Evolutionary conservation across 2,113 vertebrate genomes (phyloP), one percentile per base, ranked within the genome.

Genomic region (Patagioenas fasciata): DNA sequence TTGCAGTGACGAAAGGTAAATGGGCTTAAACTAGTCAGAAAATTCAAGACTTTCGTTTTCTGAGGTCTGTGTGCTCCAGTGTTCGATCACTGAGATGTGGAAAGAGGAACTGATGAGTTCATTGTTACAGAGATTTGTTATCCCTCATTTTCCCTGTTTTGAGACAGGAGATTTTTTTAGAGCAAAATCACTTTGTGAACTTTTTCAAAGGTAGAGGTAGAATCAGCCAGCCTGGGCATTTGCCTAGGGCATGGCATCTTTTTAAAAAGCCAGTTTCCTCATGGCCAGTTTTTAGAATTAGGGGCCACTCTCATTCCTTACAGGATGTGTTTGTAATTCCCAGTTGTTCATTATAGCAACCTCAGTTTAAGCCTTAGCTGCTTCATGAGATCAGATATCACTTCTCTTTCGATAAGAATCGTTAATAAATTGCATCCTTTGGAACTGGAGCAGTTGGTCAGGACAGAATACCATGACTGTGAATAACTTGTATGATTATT

Each of bases 401-500:
- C 71, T 25, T 79, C n/a, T 67, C 54, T 65, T 89, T 94, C 71
- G 26, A 89, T 91, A 89, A 80, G 44, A 67, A 85, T 82, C 57
- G 44, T 85, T 82, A 88, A 57, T 89, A 82, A 64, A 85, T 69
- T 69, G 26, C 57, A 72, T 93, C 40, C 14, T 91, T 86, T 75
- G 34, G 20, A 75, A 31, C 31, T 80, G 66, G 61, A 67, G 32
- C 36, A 73, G 29, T 57, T 85, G 40, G 57, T 81, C n/a, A 69
- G 23, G 16, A 54, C 7, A 77, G 62, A 90, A 70, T 73, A 73
- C 28, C 28, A 13, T 91, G 80, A 73, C 75, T 85, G 44, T 90
- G 79, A 93, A 91, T 88, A 88, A 72, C 54, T 67, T 65, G 4
- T 64, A n/a, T 50, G 57, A 85, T 88, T 90, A 82, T 85, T 93